Conservation (phyloP, 2,797 vertebrate species). For the Buphagus erythrorhynchus region DNA sequence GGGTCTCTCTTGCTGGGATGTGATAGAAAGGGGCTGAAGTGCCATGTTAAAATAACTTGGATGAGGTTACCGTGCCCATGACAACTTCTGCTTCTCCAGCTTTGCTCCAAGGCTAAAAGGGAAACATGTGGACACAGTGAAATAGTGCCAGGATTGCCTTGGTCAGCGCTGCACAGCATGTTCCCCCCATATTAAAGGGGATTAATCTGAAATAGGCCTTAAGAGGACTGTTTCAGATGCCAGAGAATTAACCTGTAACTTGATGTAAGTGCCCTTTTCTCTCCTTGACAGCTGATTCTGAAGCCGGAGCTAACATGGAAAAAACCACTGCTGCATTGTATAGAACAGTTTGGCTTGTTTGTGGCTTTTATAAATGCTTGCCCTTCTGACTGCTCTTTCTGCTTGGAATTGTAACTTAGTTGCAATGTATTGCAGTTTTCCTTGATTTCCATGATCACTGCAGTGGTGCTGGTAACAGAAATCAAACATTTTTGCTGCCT, state of each 20-base stretch:
- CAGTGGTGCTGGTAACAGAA: not conserved
- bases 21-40: not conserved
- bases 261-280: not conserved
- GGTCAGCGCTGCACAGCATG: not conserved
- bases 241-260: not conserved
- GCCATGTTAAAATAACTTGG: not conserved
- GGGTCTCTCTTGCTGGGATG: not conserved
- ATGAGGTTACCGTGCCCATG: not conserved
- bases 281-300: not conserved
- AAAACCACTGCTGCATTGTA: fast-evolving
- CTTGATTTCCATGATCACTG: not conserved
- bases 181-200: not conserved
- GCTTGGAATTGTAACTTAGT: not conserved
- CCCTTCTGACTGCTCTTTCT: not conserved
- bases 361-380: not conserved
- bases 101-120: not conserved
- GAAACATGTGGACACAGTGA: not conserved
- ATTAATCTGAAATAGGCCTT: not conserved
- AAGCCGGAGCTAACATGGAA: not conserved
- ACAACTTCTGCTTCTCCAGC: not conserved
- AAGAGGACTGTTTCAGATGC: not conserved
- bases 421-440: not conserved
- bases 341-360: not conserved
- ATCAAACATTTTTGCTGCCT: not conserved
- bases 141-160: not conserved